phyloP scores from a whole-genome alignment of 2,888 invertebrate genomes.

The Drosophila conformis region DNA sequence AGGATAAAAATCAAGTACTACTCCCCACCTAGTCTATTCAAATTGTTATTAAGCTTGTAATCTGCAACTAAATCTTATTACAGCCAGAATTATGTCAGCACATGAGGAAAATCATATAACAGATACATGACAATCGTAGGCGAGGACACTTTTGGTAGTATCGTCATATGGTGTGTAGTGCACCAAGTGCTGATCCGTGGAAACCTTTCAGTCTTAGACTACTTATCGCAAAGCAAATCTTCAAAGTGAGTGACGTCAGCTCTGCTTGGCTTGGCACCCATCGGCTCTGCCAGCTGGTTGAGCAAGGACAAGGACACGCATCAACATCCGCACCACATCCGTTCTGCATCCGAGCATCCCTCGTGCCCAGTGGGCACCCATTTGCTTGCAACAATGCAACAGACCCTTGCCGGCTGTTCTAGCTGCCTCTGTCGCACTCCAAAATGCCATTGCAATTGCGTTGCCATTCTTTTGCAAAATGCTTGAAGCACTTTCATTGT shows the following conservation, averaged over 20 bases:
- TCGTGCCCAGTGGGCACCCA: constrained; percentile 23
- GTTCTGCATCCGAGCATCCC: constrained; percentile 5
- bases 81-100: neutral
- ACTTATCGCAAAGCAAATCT: constrained; percentile 50
- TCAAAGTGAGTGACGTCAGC: constrained; percentile 56
- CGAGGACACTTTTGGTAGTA: constrained; percentile 1
- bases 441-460: constrained; percentile 75
- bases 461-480: constrained; percentile 71
- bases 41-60: neutral
- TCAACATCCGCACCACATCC: constrained; percentile 2
- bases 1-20: neutral
- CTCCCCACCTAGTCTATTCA: too few relatives aligned
- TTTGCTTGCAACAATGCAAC: constrained; percentile 35
- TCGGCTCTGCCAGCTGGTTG: constrained; percentile 53
- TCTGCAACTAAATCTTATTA: neutral
- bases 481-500: constrained; percentile 70
- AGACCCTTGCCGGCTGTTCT: constrained; percentile 32
- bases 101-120: neutral
- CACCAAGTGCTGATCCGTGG: constrained; percentile 25
- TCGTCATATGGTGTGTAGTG: constrained; percentile 3
- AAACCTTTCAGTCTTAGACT: constrained; percentile 29
- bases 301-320: constrained; percentile 72
- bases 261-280: constrained; percentile 34
- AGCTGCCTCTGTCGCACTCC: constrained; percentile 48
- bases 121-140: neutral